Evolutionary conservation across 2,113 vertebrate genomes (phyloP).

Genomic region (Passer montanus): DNA sequence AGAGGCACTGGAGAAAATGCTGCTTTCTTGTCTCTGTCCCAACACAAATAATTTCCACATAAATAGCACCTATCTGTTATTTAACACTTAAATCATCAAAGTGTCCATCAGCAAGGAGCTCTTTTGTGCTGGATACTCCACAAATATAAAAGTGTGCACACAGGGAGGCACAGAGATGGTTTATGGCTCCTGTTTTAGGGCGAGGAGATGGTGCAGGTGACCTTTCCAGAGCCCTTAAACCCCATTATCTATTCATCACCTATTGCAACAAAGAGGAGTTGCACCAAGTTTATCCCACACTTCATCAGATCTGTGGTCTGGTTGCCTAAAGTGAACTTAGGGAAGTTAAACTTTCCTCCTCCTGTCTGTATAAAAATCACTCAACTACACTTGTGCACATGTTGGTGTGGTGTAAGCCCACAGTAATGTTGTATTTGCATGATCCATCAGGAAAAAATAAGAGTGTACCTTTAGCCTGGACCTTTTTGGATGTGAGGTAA

Average conservation of each 20-base stretch:
- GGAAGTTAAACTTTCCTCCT: background rate
- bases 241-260: conserved; percentile 28
- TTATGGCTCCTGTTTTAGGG: conserved; percentile 35
- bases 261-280: background rate
- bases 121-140: conserved; percentile 24
- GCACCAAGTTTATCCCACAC: background rate
- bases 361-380: background rate
- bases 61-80: conserved; percentile 46
- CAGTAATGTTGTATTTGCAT: background rate
- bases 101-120: background rate
- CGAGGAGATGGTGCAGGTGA: conserved; percentile 4
- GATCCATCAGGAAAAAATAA: background rate
- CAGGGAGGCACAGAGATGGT: background rate
- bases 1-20: conserved; percentile 35
- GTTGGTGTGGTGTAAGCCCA: background rate
- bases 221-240: background rate
- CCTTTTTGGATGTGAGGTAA: background rate
- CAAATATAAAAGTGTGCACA: background rate
- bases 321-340: background rate
- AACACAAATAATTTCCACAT: conserved; percentile 56
- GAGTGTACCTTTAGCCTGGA: background rate
- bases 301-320: background rate
- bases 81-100: conserved; percentile 55
- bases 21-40: conserved; percentile 38
- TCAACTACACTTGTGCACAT: rapidly evolving